A percentile compares a stretch with the other conserved stretches of the same genome.
phyloP scores from a whole-genome alignment of 2,888 invertebrate genomes.

The Orchesellides sinensis region DNA sequence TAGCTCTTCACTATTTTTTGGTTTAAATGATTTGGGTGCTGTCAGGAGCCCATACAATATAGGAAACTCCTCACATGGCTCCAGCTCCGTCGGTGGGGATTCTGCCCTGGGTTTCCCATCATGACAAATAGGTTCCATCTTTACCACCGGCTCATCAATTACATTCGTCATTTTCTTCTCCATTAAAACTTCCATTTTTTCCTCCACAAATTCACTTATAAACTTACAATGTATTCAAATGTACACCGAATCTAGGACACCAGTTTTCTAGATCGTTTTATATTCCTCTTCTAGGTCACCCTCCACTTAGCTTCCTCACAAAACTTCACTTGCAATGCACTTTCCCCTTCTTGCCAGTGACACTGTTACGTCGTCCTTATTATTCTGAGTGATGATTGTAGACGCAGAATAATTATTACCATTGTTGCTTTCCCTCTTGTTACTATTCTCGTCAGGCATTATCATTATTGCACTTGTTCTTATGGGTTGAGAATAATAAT shows the following conservation, averaged over 20 bases:
- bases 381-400: too few relatives aligned
- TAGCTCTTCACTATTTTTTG: conserved; percentile 56
- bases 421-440: not conserved
- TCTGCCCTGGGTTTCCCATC: not conserved
- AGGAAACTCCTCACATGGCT: conserved; percentile 70
- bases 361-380: not conserved
- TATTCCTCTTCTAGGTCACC: conserved; percentile 61
- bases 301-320: not conserved
- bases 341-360: not conserved
- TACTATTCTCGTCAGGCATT: conserved; percentile 32
- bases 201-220: not conserved
- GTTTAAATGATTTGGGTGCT: conserved; percentile 64
- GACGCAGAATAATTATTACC: not conserved
- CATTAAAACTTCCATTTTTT: conserved; percentile 56
- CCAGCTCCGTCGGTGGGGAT: conserved; percentile 50
- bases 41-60: conserved; percentile 70
- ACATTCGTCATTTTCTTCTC: conserved; percentile 64
- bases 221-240: not conserved
- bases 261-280: conserved; percentile 62
- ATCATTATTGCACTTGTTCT: not conserved
- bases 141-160: conserved; percentile 39
- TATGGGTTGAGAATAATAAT: not conserved
- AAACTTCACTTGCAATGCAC: too few relatives aligned
- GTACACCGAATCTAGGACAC: conserved; percentile 52
- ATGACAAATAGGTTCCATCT: too few relatives aligned